Evolutionary conservation across 2,888 invertebrate species (phyloP).

Genomic region (Drosophila barbarae): DNA sequence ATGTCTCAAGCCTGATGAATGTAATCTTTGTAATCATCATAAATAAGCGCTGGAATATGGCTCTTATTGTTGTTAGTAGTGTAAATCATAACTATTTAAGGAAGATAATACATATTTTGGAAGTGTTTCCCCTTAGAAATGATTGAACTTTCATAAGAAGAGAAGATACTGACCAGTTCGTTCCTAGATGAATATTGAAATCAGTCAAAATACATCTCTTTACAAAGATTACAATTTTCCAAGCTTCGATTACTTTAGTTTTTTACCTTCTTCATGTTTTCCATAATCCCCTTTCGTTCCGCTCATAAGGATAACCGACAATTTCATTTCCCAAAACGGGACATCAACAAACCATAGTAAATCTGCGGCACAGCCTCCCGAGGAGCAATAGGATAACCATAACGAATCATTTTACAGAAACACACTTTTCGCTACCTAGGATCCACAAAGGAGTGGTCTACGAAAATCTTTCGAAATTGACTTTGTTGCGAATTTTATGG

Average conservation of each 20-base stretch:
- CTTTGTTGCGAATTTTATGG: conserved; percentile 75
- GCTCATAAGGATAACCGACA: conserved; percentile 28
- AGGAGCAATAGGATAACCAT: conserved; percentile 48
- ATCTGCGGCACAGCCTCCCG: conserved; percentile 39
- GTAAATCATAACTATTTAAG: background rate
- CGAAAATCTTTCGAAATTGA: conserved; percentile 58
- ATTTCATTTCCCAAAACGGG: conserved; percentile 21
- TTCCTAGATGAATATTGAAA: background rate
- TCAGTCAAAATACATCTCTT: background rate
- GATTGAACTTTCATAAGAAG: rapidly evolving
- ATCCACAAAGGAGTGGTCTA: conserved; percentile 15
- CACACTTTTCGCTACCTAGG: conserved; percentile 20
- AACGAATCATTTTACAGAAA: conserved; percentile 52
- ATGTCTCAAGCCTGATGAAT: conserved; percentile 4
- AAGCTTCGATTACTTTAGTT: no score
- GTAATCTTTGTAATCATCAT: conserved; percentile 36
- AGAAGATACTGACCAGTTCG: background rate
- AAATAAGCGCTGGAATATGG: conserved; percentile 15
- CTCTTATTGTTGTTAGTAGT: background rate
- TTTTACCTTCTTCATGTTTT: background rate
- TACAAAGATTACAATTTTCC: no score
- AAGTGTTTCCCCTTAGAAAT: background rate
- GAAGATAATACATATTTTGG: no score
- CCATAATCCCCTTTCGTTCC: conserved; percentile 6
- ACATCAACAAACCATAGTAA: conserved; percentile 55